Base-by-base conservation (phyloP, 1,140 invertebrate genomes). In the Reticulitermes speratus region DNA sequence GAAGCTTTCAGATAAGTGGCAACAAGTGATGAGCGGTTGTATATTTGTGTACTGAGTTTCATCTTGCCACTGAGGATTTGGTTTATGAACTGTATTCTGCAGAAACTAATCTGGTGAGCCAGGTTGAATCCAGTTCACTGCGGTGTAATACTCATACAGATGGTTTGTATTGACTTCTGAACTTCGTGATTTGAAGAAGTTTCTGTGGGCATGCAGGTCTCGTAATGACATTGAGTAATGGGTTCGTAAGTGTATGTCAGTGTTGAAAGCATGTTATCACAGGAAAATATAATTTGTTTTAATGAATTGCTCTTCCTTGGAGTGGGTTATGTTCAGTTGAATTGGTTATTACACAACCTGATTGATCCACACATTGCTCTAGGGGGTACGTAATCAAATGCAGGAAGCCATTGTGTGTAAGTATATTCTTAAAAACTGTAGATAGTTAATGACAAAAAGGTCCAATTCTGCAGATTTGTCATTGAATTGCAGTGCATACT, bases 391-490 rank as follows among this genome's bases (percentile, higher is more conserved):
- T 30, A 75, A 30, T 75, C 25, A n/a, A 21, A n/a, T 75, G 65
- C 65, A 75, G 65, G n/a, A 75, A 9, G 25, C 65, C 19, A 1
- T 75, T 75, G 2, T 75, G 25, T 75, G 30, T 25, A 75, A 75
- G n/a, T 75, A 75, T 30, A 55, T 6, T 55, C 2, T 75, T 75
- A 30, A 0, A 16, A 75, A 75, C n/a, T 75, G 65, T 75, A 75
- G 65, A 75, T 75, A 75, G 2, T 19, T 55, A 21, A 14, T 30
- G 25, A 75, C n/a, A 30, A 75, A 75, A 75, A 75, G 25, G 65
- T 75, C 65, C n/a, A 75, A 75, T 75, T 75, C 25, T 75, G 65
- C n/a, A 25, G 65, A 75, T 75, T 75, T 75, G 30, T 75, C n/a
- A 30, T 75, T 25, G 3, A 75, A 75, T 25, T 75, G 65, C 65